Evolutionary conservation across 2,797 vertebrate genomes (phyloP), one percentile per base, ranked within the genome.

Genomic region (Alauda arvensis): DNA sequence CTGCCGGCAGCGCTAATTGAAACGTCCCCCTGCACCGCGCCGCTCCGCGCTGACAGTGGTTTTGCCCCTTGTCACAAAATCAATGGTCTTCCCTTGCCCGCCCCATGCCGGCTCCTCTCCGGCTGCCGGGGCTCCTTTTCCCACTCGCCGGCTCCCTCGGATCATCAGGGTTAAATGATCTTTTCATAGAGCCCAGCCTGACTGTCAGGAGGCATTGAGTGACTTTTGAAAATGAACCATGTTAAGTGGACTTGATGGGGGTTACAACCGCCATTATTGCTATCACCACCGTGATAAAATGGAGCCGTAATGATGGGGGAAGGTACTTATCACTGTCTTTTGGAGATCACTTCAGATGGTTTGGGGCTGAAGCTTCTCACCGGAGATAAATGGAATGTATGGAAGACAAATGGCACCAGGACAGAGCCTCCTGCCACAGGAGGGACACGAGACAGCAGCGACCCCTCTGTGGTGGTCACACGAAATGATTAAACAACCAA

Each of bases 61-160:
- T 97, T 97, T 98, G 97, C 96, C 97, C 96, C 97, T 97, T 98
- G 98, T 98, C 98, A 98, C 97, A 98, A 99, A 99, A 99, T 98
- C 98, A 95, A 98, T 98, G 96, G 80, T 77, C 79, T 94, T 94
- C 72, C 69, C 83, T 87, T 87, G 90, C 69, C 90, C 79, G 45
- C 90, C 83, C 95, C 89, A 72, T 76, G 77, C 96, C 13, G 62
- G 92, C 96, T 97, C 92, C 83, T 95, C 95, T 94, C 96, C 62
- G 91, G 97, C 97, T 97, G 96, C 95, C 37, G 72, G 94, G 95
- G 96, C 97, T 97, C 96, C 96, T 97, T 96, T 97, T 96, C 94
- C 89, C 93, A 89, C 94, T 95, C 87, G 8, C 88, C 69, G 37
- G 91, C 93, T 94, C 95, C 94, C 92, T 95, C 94, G 59, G 96